These are phyloP conservation scores for Andrena haemorrhoa DNA, from an alignment of 2,888 invertebrate genomes.

Conservation along the genomic window DNA sequence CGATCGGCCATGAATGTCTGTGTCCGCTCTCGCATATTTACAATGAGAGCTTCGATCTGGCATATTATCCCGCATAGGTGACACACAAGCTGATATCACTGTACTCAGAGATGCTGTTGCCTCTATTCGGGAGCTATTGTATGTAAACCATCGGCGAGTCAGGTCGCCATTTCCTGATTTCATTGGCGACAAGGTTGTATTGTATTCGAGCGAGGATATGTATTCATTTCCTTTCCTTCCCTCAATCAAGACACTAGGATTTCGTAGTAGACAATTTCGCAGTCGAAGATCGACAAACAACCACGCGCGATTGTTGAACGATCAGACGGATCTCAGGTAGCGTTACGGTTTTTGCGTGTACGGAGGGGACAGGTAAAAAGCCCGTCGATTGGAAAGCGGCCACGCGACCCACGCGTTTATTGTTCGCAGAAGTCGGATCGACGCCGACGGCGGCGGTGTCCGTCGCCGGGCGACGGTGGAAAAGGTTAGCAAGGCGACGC, in stretches of 20 bases:
- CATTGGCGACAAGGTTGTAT: background rate
- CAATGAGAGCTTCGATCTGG: too few species aligned
- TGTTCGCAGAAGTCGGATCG: conserved; percentile 27
- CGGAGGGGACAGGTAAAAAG: background rate
- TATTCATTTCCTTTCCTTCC: too few species aligned
- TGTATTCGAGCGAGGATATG: background rate
- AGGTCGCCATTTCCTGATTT: background rate
- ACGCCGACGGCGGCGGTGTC: background rate
- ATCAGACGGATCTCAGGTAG: conserved; percentile 16
- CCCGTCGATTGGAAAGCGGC: conserved; percentile 29
- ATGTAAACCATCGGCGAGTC: conserved; percentile 8
- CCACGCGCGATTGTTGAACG: conserved; percentile 30
- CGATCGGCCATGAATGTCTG: background rate
- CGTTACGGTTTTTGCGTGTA: conserved; percentile 48
- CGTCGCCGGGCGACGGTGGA: conserved; percentile 12
- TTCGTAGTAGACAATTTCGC: too few species aligned
- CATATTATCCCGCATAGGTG: too few species aligned
- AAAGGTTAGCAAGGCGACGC: conserved; percentile 47
- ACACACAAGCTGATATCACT: background rate
- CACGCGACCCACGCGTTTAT: conserved; percentile 53
- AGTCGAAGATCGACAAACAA: background rate
- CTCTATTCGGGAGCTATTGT: background rate
- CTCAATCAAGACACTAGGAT: too few species aligned
- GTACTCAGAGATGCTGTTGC: background rate
- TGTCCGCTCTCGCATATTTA: too few species aligned